phyloP scores from a whole-genome alignment of 2,797 vertebrate genomes.

The Artibeus lituratus region DNA sequence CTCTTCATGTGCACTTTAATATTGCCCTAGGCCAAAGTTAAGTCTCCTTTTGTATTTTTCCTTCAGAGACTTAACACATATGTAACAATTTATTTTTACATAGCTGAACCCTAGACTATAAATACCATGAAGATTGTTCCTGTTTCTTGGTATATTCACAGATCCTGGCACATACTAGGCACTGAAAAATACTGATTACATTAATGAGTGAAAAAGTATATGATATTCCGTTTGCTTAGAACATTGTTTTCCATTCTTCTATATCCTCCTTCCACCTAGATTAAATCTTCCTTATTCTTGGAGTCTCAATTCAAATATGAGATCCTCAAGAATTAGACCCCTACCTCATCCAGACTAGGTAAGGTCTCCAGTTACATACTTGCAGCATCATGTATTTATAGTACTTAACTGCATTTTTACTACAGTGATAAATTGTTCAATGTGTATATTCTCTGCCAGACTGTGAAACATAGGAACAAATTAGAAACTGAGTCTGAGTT shows the following conservation, averaged over 20 bases:
- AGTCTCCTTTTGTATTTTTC: constrained; percentile 1
- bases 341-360: not conserved
- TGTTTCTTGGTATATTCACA: constrained; percentile 6
- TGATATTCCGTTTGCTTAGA: not conserved
- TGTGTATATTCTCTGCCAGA: not conserved
- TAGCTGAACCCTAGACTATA: not conserved
- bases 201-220: not conserved
- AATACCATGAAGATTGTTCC: not conserved
- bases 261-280: not conserved
- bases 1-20: not conserved
- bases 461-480: not conserved
- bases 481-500: not conserved
- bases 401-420: not conserved
- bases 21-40: not conserved
- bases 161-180: not conserved
- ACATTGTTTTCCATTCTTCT: constrained; percentile 9
- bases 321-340: constrained; percentile 7
- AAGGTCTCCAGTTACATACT: not conserved
- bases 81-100: not conserved
- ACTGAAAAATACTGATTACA: not conserved
- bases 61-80: not conserved
- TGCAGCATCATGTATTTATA: not conserved
- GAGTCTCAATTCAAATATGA: constrained; percentile 19
- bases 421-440: not conserved
- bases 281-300: constrained; percentile 14